Evolutionary conservation across 2,797 vertebrate species (phyloP).

Genomic region (Typhlichthys eigenmanni): DNA sequence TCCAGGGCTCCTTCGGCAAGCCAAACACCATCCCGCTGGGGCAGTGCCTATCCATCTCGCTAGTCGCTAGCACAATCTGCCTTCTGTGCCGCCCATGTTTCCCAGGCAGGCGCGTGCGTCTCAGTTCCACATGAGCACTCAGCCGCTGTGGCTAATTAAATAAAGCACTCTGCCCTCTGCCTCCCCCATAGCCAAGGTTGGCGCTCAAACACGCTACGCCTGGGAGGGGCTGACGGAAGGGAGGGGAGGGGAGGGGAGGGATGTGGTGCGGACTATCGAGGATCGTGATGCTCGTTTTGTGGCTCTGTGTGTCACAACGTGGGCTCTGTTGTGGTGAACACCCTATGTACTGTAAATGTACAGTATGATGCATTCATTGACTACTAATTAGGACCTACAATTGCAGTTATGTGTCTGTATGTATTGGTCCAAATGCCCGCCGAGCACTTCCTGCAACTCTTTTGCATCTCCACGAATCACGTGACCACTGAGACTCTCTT

Average conservation of each 20-base stretch:
- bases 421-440: too few species aligned
- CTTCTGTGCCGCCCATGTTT: conserved; percentile 43
- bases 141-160: conserved; percentile 78
- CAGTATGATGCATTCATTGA: too few species aligned
- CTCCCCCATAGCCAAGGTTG: conserved; percentile 72
- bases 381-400: too few species aligned
- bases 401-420: too few species aligned
- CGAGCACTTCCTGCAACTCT: too few species aligned
- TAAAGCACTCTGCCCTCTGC: conserved; percentile 73
- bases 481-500: too few species aligned
- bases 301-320: too few species aligned
- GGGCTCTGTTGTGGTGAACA: too few species aligned
- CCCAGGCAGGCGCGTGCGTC: not conserved
- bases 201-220: conserved; percentile 51
- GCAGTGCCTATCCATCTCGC: conserved; percentile 72
- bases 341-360: too few species aligned
- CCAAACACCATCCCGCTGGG: conserved; percentile 66
- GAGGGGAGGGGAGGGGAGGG: conserved; percentile 9
- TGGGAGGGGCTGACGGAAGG: conserved; percentile 7
- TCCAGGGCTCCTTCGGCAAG: conserved; percentile 64
- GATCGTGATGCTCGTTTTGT: too few species aligned
- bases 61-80: conserved; percentile 67
- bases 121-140: conserved; percentile 75
- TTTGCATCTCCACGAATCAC: too few species aligned
- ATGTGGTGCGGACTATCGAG: not conserved